These are phyloP conservation scores for Leptinotarsa undecemlineata DNA, from an alignment of 1,140 invertebrate species.

Conservation along the genomic window DNA sequence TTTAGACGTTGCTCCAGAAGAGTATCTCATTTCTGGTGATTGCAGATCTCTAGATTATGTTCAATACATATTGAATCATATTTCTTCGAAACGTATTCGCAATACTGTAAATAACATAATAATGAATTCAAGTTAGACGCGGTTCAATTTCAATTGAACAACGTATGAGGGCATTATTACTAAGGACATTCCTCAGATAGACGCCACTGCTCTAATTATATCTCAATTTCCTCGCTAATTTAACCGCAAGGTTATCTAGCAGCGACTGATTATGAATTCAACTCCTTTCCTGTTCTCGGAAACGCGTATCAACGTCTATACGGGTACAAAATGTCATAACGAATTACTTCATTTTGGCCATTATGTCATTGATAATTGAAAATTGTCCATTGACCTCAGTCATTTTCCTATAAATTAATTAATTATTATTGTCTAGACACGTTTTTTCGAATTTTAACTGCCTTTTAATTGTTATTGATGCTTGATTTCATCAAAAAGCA, in stretches of 20 bases:
- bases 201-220: slow-evolving; percentile 1
- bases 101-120: too few relatives aligned
- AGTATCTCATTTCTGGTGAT: too few relatives aligned
- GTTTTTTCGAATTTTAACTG: slow-evolving; percentile 1
- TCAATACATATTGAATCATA: too few relatives aligned
- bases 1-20: too few relatives aligned
- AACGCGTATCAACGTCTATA: neutral
- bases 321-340: neutral
- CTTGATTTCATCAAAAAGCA: slow-evolving; percentile 6
- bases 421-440: slow-evolving; percentile 6
- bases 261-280: neutral
- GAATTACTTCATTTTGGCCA: neutral
- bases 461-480: slow-evolving; percentile 1
- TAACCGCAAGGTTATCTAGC: neutral
- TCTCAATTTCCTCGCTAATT: slow-evolving; percentile 8
- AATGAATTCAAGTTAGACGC: too few relatives aligned
- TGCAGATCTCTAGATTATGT: too few relatives aligned
- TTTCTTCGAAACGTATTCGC: too few relatives aligned
- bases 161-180: neutral
- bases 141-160: too few relatives aligned
- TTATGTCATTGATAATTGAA: slow-evolving; percentile 1
- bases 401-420: slow-evolving; percentile 1
- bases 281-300: slow-evolving; percentile 1
- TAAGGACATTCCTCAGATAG: neutral
- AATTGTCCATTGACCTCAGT: neutral